These are phyloP conservation scores for Polydrusus cervinus DNA, from an alignment of 2,888 invertebrate genomes.

Conservation along the genomic window DNA sequence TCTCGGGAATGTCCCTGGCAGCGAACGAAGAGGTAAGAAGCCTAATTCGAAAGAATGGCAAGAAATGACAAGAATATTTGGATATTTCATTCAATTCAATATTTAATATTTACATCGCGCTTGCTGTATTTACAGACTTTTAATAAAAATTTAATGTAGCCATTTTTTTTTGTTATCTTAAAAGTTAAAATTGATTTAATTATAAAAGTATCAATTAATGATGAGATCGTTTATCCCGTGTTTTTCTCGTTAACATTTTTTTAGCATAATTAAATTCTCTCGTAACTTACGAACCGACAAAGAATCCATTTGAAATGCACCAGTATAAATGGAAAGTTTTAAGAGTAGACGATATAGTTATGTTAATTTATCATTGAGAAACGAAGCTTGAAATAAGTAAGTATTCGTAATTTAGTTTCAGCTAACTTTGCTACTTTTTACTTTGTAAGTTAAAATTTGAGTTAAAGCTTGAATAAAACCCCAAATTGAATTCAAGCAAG, in stretches of 20 bases:
- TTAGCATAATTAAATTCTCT: background rate
- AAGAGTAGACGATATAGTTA: background rate
- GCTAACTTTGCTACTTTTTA: constrained; percentile 4
- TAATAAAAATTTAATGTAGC: too few relatives aligned
- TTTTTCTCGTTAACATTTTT: background rate
- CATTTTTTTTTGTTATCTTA: too few relatives aligned
- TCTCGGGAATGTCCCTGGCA: too few relatives aligned
- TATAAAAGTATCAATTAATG: too few relatives aligned
- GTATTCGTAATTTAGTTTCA: background rate
- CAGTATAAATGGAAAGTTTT: background rate
- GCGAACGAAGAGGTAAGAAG: too few relatives aligned
- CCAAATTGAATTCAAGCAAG: background rate
- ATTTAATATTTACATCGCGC: too few relatives aligned
- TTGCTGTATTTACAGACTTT: too few relatives aligned
- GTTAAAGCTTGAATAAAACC: constrained; percentile 1
- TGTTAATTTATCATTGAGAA: background rate
- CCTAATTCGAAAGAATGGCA: too few relatives aligned
- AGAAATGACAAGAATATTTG: too few relatives aligned
- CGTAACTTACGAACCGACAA: background rate
- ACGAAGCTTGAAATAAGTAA: background rate
- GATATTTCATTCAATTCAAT: too few relatives aligned
- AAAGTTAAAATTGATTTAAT: too few relatives aligned
- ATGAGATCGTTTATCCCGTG: too few relatives aligned
- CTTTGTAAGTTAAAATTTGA: background rate
- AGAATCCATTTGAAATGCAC: background rate